These are phyloP conservation scores for Campylomormyrus numenius DNA, from an alignment of 2,113 vertebrate species.

Conservation along the genomic window DNA sequence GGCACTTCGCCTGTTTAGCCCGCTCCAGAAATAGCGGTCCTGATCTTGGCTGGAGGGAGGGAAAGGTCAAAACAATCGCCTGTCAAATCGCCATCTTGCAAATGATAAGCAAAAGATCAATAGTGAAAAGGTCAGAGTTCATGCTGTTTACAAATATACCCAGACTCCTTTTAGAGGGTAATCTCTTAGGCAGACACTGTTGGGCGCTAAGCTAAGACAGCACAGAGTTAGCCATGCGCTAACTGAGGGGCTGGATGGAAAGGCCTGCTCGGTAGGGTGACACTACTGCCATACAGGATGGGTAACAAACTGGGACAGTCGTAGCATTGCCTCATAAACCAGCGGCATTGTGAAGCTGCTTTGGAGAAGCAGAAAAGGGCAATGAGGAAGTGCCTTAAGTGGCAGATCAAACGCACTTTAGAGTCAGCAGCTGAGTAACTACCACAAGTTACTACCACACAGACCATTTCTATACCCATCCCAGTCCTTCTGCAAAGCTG, in stretches of 20 bases:
- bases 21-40: constrained; percentile 84
- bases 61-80: not conserved
- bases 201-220: not conserved
- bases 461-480: not conserved
- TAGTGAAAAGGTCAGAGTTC: not conserved
- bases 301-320: not conserved
- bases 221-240: not conserved
- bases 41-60: constrained; percentile 50
- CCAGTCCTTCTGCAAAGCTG: not conserved
- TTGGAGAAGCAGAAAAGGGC: not conserved
- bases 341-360: not conserved
- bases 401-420: not conserved
- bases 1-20: constrained; percentile 87
- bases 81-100: not conserved
- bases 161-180: not conserved
- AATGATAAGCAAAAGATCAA: not conserved
- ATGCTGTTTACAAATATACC: not conserved
- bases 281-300: not conserved
- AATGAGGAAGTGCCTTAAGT: not conserved
- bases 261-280: not conserved
- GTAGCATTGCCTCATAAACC: not conserved
- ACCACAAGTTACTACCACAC: not conserved
- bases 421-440: not conserved
- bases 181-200: not conserved
- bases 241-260: not conserved